phyloP scores from a whole-genome alignment of 2,888 invertebrate species.

The Enchytraeus crypticus region DNA sequence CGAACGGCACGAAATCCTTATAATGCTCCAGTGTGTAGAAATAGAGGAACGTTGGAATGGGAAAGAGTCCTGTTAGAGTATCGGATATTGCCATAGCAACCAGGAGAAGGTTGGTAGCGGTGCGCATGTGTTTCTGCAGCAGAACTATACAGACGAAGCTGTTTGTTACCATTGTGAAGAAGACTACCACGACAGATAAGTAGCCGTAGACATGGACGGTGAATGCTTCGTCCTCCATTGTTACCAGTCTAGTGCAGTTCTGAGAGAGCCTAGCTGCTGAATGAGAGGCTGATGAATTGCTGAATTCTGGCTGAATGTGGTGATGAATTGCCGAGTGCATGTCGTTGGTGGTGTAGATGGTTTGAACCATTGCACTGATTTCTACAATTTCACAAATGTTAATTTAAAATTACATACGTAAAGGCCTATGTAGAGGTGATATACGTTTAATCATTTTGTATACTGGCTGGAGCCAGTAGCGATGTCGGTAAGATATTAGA shows the following conservation, averaged over 20 bases:
- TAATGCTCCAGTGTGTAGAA: slow-evolving; percentile 85
- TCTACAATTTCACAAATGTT: too few relatives aligned
- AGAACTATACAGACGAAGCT: slow-evolving; percentile 81
- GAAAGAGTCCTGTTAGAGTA: slow-evolving; percentile 65
- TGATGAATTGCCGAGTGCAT: too few relatives aligned
- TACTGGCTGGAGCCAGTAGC: too few relatives aligned
- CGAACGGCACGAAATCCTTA: slow-evolving; percentile 66
- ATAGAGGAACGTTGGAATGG: slow-evolving; percentile 66
- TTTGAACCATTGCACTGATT: too few relatives aligned
- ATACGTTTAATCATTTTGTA: too few relatives aligned
- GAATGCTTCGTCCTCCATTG: background rate
- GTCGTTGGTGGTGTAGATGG: too few relatives aligned
- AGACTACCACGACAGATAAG: slow-evolving; percentile 48
- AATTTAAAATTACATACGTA: too few relatives aligned
- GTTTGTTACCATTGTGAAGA: slow-evolving; percentile 81
- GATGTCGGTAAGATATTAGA: too few relatives aligned
- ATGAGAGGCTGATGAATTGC: too few relatives aligned
- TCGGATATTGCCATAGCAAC: slow-evolving; percentile 94
- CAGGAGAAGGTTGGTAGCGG: slow-evolving; percentile 79
- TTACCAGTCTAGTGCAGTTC: background rate
- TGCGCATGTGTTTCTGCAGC: slow-evolving; percentile 69
- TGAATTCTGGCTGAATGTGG: too few relatives aligned
- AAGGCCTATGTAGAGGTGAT: too few relatives aligned
- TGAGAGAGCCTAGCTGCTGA: background rate
- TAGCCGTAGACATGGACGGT: slow-evolving; percentile 1